Evolutionary conservation across 2,113 vertebrate species (phyloP).

Genomic region (Acanthochromis polyacanthus): DNA sequence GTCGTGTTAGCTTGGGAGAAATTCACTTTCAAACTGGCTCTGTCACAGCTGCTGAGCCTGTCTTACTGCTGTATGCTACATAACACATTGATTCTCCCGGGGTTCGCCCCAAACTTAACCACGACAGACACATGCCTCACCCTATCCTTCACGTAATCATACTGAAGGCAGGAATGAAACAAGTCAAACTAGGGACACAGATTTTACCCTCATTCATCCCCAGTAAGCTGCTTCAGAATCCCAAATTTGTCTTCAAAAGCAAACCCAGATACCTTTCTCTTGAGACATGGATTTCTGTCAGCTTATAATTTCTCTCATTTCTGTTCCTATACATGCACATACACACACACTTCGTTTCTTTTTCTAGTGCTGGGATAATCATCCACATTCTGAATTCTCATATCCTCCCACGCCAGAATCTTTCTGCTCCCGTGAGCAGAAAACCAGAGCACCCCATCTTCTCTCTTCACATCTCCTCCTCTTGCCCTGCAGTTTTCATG

Average conservation of each 20-base stretch:
- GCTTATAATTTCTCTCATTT: slow-evolving; percentile 55
- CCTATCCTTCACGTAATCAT: neutral
- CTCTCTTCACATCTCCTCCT: slow-evolving; percentile 69
- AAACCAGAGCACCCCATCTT: slow-evolving; percentile 72
- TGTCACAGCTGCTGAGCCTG: slow-evolving; percentile 68
- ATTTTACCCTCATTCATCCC: neutral
- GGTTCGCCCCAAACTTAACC: slow-evolving; percentile 31
- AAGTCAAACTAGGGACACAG: neutral
- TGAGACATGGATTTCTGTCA: slow-evolving; percentile 37
- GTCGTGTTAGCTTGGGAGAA: slow-evolving; percentile 60
- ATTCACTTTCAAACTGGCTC: slow-evolving; percentile 71
- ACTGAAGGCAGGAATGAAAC: slow-evolving; percentile 10
- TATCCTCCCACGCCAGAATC: slow-evolving; percentile 78
- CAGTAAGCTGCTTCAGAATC: slow-evolving; percentile 29
- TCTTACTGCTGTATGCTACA: slow-evolving; percentile 54
- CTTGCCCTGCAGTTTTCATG: slow-evolving; percentile 67
- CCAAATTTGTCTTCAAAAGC: slow-evolving; percentile 21
- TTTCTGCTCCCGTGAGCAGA: slow-evolving; percentile 78
- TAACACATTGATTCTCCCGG: slow-evolving; percentile 46
- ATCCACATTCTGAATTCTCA: slow-evolving; percentile 77
- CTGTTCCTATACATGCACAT: neutral
- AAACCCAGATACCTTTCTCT: slow-evolving; percentile 27
- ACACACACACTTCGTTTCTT: slow-evolving; percentile 22
- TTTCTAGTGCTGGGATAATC: slow-evolving; percentile 68
- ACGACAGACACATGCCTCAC: slow-evolving; percentile 29